Base-by-base conservation (phyloP, 2,113 vertebrate genomes). In the Neotoma lepida region DNA sequence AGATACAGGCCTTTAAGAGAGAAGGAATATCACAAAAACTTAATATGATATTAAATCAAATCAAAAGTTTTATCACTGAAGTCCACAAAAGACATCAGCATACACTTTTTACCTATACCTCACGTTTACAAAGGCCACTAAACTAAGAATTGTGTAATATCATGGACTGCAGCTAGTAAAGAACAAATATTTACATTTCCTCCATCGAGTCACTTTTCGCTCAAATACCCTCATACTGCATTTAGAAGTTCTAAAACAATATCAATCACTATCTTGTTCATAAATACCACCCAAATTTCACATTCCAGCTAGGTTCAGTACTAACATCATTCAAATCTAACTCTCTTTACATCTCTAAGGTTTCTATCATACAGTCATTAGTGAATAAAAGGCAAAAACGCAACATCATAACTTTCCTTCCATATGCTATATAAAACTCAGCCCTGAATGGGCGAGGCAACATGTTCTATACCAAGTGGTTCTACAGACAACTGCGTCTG, bases 231-330 rank as follows among this genome's bases (percentile, higher is more conserved):
- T 92, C 51, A 63, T 8, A 56, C 4, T 94, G 26, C 20, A 94
- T 71, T 93, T 44, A 94, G 7, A 84, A 13, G 54, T 82, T 41
- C 93, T 15, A 94, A 91, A 91, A 90, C 66, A 17, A 88, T 93
- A 86, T 82, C 64, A 87, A 41, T 58, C 33, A 91, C 44, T 18
- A 73, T 63, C 28, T 96, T 33, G 9, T 90, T 46, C 51, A 92
- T 61, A 56, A 95, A 86, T 10, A 88, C 1, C n/a, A 51, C 61
- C 14, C 58, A 86, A 90, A 91, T 85, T 58, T 94, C 44, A 74
- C 24, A 86, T 74, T 74, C 54, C 18, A 93, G 44, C 18, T 91
- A 94, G 89, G 92, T 56, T 90, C 30, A 93, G 12, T 30, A 92
- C 22, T 49, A 56, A 7, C 64, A 9, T 73, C 46, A 91, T 18